Percentiles rank a stretch among this genome's conserved stretches.
These are phyloP conservation scores for Rhagium mordax DNA, from an alignment of 2,888 invertebrate genomes.

Conservation along the genomic window DNA sequence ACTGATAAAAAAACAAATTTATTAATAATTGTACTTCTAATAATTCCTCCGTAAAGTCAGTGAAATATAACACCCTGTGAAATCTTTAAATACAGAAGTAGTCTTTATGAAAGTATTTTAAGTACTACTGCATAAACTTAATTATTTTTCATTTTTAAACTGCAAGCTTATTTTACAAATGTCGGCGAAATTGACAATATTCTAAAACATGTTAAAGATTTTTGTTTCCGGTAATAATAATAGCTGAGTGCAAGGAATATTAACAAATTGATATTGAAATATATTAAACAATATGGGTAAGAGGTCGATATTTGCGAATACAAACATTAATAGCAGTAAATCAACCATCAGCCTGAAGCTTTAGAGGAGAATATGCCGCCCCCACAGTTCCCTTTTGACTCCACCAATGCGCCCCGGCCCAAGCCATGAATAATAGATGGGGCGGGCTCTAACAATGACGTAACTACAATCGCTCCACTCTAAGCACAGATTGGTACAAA, in stretches of 20 bases:
- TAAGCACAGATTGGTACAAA: conserved; percentile 68
- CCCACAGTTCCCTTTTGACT: conserved; percentile 45
- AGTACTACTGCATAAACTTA: too few species aligned
- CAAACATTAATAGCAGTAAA: conserved; percentile 48
- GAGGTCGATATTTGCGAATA: conserved; percentile 33
- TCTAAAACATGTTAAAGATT: background rate
- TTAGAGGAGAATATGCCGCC: conserved; percentile 45
- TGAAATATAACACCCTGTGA: too few species aligned
- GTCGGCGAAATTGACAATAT: background rate
- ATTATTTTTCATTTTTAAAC: background rate
- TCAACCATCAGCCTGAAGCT: conserved; percentile 50
- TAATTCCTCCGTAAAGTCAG: too few species aligned
- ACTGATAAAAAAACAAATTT: too few species aligned
- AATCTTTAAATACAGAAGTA: too few species aligned
- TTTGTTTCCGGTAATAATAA: too few species aligned
- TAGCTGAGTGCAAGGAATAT: background rate
- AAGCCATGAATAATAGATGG: conserved; percentile 68
- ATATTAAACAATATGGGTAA: conserved; percentile 2
- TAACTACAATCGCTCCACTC: conserved; percentile 69
- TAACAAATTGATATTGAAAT: background rate
- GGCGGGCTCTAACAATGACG: conserved; percentile 70
- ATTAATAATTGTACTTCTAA: too few species aligned
- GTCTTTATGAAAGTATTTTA: too few species aligned
- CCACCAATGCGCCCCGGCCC: conserved; percentile 51
- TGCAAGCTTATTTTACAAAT: too few species aligned